These are phyloP conservation scores for Lamproptera curius DNA, from an alignment of 2,888 invertebrate species.

Conservation along the genomic window DNA sequence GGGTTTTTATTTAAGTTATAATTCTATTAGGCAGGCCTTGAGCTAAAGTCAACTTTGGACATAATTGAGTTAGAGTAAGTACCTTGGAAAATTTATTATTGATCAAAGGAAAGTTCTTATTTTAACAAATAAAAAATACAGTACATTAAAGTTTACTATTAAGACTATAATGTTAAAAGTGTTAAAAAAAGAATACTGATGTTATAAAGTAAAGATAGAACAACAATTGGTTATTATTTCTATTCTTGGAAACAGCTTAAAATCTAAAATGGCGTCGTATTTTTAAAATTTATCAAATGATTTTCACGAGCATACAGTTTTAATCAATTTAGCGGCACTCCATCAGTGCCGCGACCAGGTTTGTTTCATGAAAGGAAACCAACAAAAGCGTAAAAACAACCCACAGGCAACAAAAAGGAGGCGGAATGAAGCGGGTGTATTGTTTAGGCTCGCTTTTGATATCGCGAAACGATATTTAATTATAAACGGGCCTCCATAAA, in stretches of 20 bases:
- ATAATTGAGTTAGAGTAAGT: conserved; percentile 4
- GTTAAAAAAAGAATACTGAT: no score
- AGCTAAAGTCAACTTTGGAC: neutral
- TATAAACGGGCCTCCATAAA: conserved; percentile 28
- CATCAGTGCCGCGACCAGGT: no score
- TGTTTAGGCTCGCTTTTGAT: conserved; percentile 14
- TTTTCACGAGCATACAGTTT: no score
- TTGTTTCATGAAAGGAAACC: neutral
- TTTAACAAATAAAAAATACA: neutral
- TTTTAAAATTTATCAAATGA: neutral
- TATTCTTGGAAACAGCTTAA: no score
- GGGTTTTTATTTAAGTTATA: conserved; percentile 12
- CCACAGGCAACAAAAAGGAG: no score
- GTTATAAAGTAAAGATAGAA: no score
- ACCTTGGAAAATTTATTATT: neutral
- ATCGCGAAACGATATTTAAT: conserved; percentile 21
- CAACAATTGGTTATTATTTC: no score
- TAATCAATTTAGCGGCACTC: no score
- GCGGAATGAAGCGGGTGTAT: conserved; percentile 19
- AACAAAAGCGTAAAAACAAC: conserved; percentile 9
- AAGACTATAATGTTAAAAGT: no score
- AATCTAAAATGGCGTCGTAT: no score
- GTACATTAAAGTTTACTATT: no score
- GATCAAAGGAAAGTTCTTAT: neutral
- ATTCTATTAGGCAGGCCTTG: conserved; percentile 8